These are phyloP conservation scores for Mactromeris polynyma DNA, from an alignment of 2,888 invertebrate species.

Conservation along the genomic window DNA sequence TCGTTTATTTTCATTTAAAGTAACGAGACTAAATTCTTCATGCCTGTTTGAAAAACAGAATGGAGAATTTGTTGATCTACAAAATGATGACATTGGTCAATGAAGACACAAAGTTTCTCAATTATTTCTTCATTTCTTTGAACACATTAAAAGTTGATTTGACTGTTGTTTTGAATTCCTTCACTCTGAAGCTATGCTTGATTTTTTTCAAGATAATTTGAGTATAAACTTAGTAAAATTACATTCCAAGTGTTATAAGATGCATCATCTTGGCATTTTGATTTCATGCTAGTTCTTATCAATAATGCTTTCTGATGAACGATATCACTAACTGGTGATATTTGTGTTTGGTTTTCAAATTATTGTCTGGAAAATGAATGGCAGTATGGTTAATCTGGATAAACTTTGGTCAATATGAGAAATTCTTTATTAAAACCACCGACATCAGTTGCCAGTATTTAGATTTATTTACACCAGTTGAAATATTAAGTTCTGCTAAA, in stretches of 20 bases:
- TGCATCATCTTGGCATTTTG: neutral
- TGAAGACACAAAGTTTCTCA: neutral
- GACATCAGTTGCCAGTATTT: no score
- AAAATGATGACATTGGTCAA: neutral
- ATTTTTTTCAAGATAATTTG: neutral
- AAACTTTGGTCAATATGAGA: no score
- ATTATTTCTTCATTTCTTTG: neutral
- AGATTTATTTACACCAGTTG: no score
- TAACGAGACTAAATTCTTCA: neutral
- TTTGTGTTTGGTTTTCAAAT: no score
- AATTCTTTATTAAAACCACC: no score
- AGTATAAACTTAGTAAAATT: neutral
- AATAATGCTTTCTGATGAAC: neutral
- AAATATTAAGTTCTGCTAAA: no score
- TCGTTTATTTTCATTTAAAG: neutral
- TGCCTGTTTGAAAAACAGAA: neutral
- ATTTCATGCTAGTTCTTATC: neutral
- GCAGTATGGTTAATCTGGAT: no score
- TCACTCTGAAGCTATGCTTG: neutral
- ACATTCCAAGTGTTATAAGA: neutral
- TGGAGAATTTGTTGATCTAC: neutral
- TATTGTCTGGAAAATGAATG: no score
- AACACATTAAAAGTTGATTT: neutral
- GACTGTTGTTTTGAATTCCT: neutral
- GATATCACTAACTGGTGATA: neutral